Base-by-base conservation (phyloP, 2,113 vertebrate species). In the Saimiri boliviensis region DNA sequence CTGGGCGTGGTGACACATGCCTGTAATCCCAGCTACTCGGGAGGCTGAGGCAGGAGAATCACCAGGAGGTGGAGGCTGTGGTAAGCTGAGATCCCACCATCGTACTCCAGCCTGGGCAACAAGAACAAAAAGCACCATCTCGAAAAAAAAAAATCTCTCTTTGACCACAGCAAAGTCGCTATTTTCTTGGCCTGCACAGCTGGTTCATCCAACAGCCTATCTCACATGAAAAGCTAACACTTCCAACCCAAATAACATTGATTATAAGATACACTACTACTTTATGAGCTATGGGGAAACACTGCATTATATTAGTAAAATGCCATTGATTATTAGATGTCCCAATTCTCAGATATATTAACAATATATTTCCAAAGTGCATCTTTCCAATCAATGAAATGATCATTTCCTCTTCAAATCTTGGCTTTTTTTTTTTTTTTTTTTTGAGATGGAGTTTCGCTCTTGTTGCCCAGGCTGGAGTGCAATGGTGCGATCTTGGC, bases 381-480 rank as follows among this genome's bases (percentile, higher is more conserved):
- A 86, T 63, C 37, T 91, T 94, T 66, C 30, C 60, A 80, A 79
- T 74, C 79, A 97, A 86, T 89, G 25, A 93, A 92, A 96, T 81
- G 27, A 86, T 54, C 8, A 23, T 82, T 81, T 93, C 74, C 76
- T 74, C 23, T 93, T 96, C 52, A 87, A 87, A 85, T 92, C 83
- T 89, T 94, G 71, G 25, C 47, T 97, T 58, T 85, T 95, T 91
- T 73, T 92, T 73, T 73, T 92, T 73, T 71, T 20, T 71, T 71
- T 71, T 71, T 73, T 42, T 74, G 23, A 45, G 23, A 74, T 1
- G 8, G 40, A 19, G 25, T 76, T 37, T 76, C 13, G 1, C 73
- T 74, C 73, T 76, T 63, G 25, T 76, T 30, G 25, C 40, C 73
- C 21, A 14, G 40, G 73, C 25, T 76, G 42, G 25, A 45, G 25